These are phyloP conservation scores for Burhinus oedicnemus DNA, from an alignment of 2,113 vertebrate species.

Conservation along the genomic window DNA sequence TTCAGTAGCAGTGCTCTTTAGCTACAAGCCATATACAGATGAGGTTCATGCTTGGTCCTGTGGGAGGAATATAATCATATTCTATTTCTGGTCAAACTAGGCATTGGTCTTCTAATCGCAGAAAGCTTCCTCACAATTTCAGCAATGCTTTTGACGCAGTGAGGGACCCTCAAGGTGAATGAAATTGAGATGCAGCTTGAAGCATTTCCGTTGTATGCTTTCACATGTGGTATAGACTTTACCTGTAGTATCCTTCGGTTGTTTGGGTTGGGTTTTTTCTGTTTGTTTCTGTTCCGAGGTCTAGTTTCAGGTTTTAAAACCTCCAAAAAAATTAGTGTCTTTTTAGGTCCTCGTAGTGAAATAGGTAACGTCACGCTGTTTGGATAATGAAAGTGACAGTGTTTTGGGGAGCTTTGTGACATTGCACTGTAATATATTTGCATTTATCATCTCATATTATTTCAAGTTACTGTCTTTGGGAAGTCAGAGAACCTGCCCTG, in stretches of 20 bases:
- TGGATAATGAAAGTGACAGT: conserved; percentile 43
- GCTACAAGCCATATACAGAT: neutral
- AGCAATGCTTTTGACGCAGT: neutral
- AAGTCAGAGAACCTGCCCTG: neutral
- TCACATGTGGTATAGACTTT: neutral
- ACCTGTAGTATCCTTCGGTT: neutral
- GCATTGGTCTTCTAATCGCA: neutral
- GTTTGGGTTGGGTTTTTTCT: neutral
- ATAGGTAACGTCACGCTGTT: neutral
- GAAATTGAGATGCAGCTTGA: neutral
- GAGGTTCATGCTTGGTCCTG: neutral
- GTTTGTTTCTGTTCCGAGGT: neutral
- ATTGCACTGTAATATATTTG: neutral
- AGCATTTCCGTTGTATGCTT: neutral
- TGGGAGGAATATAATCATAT: neutral
- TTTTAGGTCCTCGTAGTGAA: neutral
- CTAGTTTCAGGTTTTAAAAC: conserved; percentile 37
- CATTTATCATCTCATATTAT: conserved; percentile 51
- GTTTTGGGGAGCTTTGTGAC: conserved; percentile 23
- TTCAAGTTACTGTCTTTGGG: conserved; percentile 30
- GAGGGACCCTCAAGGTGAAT: neutral
- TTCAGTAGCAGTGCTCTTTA: neutral
- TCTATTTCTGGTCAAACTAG: neutral
- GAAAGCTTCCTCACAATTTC: neutral
- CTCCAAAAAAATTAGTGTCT: neutral